Evolutionary conservation across 2,797 vertebrate genomes (phyloP), one percentile per base, ranked within the genome.

Genomic region (Periparus ater): DNA sequence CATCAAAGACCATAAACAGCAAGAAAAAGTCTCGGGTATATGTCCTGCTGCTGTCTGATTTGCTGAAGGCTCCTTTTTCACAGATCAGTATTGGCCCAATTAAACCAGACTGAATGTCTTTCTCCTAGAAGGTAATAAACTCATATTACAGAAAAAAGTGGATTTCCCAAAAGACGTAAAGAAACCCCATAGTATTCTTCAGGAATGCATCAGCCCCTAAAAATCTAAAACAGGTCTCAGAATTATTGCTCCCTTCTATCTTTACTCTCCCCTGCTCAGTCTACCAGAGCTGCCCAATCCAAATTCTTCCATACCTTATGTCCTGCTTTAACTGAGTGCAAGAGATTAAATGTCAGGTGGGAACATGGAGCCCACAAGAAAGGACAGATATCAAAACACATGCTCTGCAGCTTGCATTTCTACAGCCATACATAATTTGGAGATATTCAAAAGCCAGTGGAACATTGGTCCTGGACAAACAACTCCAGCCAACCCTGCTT

Each of bases 1-100:
- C 99, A 83, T 99, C 99, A 85, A 99, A 99, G 45, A 97, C 98
- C 99, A 99, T 99, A 89, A 99, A 99, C 62, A 99, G 98, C 70
- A 99, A 89, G 61, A 98, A 95, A 44, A 99, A 99, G 88, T 99
- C 99, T 82, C 98, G 98, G 47, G 45, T 95, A 42, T 98, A 60
- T 19, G 65, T 2, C 12, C 87, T 94, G 38, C 81, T 92, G 47
- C 71, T 95, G 83, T 68, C 38, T 25, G 93, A 85, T 10, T 40
- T 95, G 23, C 96, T 91, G 83, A 99, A 97, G 23, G 98, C 98
- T 60, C 98, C 99, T 95, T 98, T 97, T 45, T 92, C 97, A 94
- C 99, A 99, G 92, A 99, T 98, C 82, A 99, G 89, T 92, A 99
- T 97, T 30, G 99, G 99, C 6, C 99, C 99, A 55, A 99, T 99